These are phyloP conservation scores for Diachasmimorpha longicaudata DNA, from an alignment of 1,140 invertebrate species.

Conservation along the genomic window DNA sequence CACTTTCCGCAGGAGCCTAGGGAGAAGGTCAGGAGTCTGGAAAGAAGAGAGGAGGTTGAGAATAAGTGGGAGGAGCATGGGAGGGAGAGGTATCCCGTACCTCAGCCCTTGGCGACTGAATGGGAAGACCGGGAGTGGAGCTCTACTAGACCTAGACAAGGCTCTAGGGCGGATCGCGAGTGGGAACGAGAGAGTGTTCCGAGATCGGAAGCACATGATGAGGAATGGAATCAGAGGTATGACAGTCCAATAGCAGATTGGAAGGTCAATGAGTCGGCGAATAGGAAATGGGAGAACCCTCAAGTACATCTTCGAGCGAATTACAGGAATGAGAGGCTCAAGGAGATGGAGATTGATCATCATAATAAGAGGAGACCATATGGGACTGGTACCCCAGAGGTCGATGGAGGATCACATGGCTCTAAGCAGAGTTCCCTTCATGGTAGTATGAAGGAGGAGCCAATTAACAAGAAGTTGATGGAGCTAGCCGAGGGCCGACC, in stretches of 20 bases:
- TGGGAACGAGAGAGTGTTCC: conserved; percentile 59
- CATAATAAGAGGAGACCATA: conserved; percentile 48
- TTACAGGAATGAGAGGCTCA: conserved; percentile 56
- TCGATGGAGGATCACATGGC: conserved; percentile 42
- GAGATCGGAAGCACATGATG: conserved; percentile 54
- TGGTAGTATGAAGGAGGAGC: conserved; percentile 59
- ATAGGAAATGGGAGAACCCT: conserved; percentile 58
- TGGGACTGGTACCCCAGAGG: conserved; percentile 37
- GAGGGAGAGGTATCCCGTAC: conserved; percentile 44
- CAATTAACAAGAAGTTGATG: conserved; percentile 61
- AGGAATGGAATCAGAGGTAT: conserved; percentile 55
- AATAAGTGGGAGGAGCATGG: conserved; percentile 55
- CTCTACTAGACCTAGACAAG: conserved; percentile 25
- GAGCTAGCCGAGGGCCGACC: conserved; percentile 57
- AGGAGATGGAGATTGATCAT: conserved; percentile 49
- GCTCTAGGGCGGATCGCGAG: conserved; percentile 11
- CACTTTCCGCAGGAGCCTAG: conserved; percentile 35
- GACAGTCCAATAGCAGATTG: conserved; percentile 54
- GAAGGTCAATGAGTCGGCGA: conserved; percentile 50
- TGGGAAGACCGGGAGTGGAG: conserved; percentile 61
- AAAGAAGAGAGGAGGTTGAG: conserved; percentile 53
- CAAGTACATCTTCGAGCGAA: conserved; percentile 48
- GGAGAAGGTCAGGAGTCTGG: conserved; percentile 17
- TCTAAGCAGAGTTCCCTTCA: conserved; percentile 55
- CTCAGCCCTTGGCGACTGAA: conserved; percentile 37